These are phyloP conservation scores for Penaeus chinensis DNA, from an alignment of 1,140 invertebrate genomes.

Conservation along the genomic window DNA sequence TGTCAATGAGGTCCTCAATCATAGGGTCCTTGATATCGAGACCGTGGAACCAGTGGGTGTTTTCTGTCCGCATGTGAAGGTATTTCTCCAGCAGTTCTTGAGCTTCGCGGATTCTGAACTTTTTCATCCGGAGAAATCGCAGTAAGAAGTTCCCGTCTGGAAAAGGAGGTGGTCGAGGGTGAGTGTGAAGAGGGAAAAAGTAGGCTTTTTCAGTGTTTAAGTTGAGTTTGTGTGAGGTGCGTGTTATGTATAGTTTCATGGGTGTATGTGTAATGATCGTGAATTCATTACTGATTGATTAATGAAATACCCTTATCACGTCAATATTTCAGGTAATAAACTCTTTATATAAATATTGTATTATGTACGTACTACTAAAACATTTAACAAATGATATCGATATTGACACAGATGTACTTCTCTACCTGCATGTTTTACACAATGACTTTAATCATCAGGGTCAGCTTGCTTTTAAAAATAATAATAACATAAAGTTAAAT, in stretches of 20 bases:
- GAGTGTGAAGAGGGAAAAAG: background rate
- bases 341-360: no score
- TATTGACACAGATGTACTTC: no score
- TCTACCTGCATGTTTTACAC: no score
- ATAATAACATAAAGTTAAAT: no score
- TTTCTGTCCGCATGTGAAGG: slow-evolving; percentile 81
- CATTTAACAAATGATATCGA: no score
- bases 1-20: slow-evolving; percentile 81
- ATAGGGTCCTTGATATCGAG: slow-evolving; percentile 78
- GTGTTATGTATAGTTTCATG: background rate
- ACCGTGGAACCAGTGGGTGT: slow-evolving; percentile 85
- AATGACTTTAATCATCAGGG: no score
- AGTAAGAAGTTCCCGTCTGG: slow-evolving; percentile 83
- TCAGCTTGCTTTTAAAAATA: no score
- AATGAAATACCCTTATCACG: no score
- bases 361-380: no score
- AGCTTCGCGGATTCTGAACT: slow-evolving; percentile 85
- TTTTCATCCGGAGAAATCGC: slow-evolving; percentile 85
- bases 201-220: background rate
- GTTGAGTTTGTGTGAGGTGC: background rate
- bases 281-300: no score
- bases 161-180: background rate
- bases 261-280: no score
- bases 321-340: no score
- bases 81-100: slow-evolving; percentile 88